Evolutionary conservation across 2,888 invertebrate genomes (phyloP), one percentile per base, ranked within the genome.

Genomic region (Ditylenchus weischeri): DNA sequence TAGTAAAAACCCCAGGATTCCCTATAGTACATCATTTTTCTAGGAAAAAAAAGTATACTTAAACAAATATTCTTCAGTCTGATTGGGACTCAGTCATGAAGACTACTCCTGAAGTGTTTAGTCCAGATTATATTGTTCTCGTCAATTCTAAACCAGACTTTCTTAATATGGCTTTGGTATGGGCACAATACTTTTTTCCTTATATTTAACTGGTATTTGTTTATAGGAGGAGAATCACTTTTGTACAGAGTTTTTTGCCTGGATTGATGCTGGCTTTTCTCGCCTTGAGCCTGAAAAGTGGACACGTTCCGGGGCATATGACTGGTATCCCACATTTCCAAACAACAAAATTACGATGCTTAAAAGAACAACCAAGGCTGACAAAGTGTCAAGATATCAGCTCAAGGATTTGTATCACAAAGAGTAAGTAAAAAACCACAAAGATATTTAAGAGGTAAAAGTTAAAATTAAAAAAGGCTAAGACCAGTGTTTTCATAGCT

Each of bases 221-320:
- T 7, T 54, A 15, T 18, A 54, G 54, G 29, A 21, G 23, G n/a
- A 54, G 29, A 54, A 54, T 8, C 29, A 23, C 29, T 54, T 54
- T 10, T 13, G 23, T 29, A 54, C 54, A 21, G 54, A 54, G 10
- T 54, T 54, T 54, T 54, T 54, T 8, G 54, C 29, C 29, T 54
- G 54, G 54, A 54, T 54, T n/a, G 54, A 54, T 29, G 54, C 54
- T 54, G 54, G 29, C 7, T 54, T 54, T 29, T 54, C 54, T 29
- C 54, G 54, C 54, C 54, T 23, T 11, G 11, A 54, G 7, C 54
- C 54, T 23, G 54, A 54, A 11, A 54, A 54, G 29, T 54, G 54
- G 54, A 2, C 54, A 23, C 54, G 54, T 13, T 13, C 54, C 1
- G 54, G 54, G 2, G 54, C 54, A 21, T 54, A 23, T 54, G 54